A percentile compares a stretch with the other conserved stretches of the same genome.
Evolutionary conservation across 1,140 invertebrate species (phyloP).

Genomic region (Bacillus rossius): DNA sequence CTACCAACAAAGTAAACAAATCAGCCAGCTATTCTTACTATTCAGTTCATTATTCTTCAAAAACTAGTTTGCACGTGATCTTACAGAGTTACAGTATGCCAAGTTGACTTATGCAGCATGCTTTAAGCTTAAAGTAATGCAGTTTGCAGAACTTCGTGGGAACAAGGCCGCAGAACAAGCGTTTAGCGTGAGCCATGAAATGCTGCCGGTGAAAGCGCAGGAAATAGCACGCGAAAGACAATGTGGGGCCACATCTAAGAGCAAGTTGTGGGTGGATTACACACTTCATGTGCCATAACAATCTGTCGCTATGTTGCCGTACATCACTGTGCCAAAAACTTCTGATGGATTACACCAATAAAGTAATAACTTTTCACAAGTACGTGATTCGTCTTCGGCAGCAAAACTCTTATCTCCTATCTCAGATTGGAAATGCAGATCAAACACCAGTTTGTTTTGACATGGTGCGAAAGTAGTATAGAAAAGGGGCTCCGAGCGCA

Average conservation of each 20-base stretch:
- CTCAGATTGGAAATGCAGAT: conserved; percentile 18
- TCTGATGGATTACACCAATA: conserved; percentile 8
- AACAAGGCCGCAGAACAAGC: neutral
- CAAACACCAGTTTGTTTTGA: conserved; percentile 17
- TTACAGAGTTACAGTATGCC: too few relatives aligned
- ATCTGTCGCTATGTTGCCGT: neutral
- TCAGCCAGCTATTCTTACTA: too few relatives aligned
- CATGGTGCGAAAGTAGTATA: conserved; percentile 9
- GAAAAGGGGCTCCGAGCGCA: too few relatives aligned
- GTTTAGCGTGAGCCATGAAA: neutral
- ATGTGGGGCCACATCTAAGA: neutral
- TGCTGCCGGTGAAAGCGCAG: neutral
- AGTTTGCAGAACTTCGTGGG: neutral
- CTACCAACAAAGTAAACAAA: too few relatives aligned
- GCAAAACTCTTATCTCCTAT: conserved; percentile 6
- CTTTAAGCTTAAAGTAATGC: neutral
- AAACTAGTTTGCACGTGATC: too few relatives aligned
- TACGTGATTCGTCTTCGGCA: conserved; percentile 10
- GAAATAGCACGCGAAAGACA: neutral
- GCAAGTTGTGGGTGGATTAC: neutral
- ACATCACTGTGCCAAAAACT: conserved; percentile 10
- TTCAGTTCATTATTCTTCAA: too few relatives aligned
- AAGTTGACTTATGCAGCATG: neutral
- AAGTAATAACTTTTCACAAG: conserved; percentile 8
- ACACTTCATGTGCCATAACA: neutral